Evolutionary conservation across 1,140 invertebrate genomes (phyloP).

Genomic region (Bombus picipes): DNA sequence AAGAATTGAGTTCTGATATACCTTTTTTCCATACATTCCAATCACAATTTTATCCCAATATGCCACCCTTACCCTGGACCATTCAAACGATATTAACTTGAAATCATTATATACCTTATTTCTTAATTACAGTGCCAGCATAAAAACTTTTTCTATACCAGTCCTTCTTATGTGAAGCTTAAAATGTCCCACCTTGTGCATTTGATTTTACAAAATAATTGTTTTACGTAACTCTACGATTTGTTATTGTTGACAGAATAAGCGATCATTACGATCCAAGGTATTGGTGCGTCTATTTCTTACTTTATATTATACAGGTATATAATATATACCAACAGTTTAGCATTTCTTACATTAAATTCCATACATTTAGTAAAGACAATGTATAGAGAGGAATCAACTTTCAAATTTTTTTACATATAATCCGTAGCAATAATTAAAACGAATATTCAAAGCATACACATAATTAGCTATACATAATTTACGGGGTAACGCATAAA

Average conservation of each 20-base stretch:
- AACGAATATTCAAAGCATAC: conserved; percentile 57
- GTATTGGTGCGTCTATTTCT: conserved; percentile 74
- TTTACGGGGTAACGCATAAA: conserved; percentile 52
- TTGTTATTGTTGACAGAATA: conserved; percentile 10
- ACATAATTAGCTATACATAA: conserved; percentile 56
- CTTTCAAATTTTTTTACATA: conserved; percentile 59
- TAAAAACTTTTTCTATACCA: background rate
- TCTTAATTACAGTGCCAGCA: conserved; percentile 5
- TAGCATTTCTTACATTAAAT: conserved; percentile 45
- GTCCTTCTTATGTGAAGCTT: background rate
- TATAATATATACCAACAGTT: conserved; percentile 50
- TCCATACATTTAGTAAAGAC: conserved; percentile 56
- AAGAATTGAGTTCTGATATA: conserved; percentile 72
- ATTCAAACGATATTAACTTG: conserved; percentile 23
- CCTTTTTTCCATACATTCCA: conserved; percentile 62
- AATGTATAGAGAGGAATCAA: conserved; percentile 58
- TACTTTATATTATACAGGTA: conserved; percentile 51
- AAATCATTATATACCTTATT: conserved; percentile 30
- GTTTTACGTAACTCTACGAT: background rate
- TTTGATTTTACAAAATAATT: conserved; percentile 26
- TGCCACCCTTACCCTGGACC: conserved; percentile 55
- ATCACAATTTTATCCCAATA: conserved; percentile 58
- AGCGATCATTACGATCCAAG: conserved; percentile 74
- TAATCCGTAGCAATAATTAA: conserved; percentile 50
- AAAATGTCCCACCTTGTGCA: background rate